phyloP scores from a whole-genome alignment of 2,888 invertebrate species.

The Bruchidius siliquastri region DNA sequence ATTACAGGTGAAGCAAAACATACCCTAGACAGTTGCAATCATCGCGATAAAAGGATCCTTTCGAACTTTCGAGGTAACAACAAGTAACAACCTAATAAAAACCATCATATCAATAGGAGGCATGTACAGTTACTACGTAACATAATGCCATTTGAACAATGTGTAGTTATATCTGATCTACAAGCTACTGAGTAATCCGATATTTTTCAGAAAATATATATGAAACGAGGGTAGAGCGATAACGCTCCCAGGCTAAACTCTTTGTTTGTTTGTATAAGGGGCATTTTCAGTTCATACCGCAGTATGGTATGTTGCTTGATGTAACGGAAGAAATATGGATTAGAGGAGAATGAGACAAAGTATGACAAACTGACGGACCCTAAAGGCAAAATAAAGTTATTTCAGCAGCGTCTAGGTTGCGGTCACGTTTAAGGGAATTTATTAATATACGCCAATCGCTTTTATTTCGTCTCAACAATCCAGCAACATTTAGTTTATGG shows the following conservation, averaged over 20 bases:
- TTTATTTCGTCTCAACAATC: too few relatives aligned
- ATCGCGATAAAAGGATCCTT: not conserved
- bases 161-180: conserved; percentile 8
- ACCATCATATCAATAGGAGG: conserved; percentile 1
- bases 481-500: too few relatives aligned
- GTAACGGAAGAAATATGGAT: not conserved
- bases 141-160: conserved; percentile 7
- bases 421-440: too few relatives aligned
- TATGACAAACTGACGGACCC: too few relatives aligned
- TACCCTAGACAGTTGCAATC: not conserved
- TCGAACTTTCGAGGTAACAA: not conserved
- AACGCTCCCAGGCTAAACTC: not conserved
- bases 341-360: too few relatives aligned
- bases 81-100: not conserved
- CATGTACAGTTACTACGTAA: conserved; percentile 9
- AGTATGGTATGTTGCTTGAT: not conserved
- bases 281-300: not conserved
- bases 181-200: conserved; percentile 18
- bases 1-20: not conserved
- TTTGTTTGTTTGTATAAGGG: not conserved
- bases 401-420: too few relatives aligned
- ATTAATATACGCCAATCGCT: too few relatives aligned
- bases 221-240: conserved; percentile 14
- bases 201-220: conserved; percentile 21
- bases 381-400: too few relatives aligned